These are phyloP conservation scores for Chloroceryle aenea DNA, from an alignment of 2,113 vertebrate genomes.

Conservation along the genomic window DNA sequence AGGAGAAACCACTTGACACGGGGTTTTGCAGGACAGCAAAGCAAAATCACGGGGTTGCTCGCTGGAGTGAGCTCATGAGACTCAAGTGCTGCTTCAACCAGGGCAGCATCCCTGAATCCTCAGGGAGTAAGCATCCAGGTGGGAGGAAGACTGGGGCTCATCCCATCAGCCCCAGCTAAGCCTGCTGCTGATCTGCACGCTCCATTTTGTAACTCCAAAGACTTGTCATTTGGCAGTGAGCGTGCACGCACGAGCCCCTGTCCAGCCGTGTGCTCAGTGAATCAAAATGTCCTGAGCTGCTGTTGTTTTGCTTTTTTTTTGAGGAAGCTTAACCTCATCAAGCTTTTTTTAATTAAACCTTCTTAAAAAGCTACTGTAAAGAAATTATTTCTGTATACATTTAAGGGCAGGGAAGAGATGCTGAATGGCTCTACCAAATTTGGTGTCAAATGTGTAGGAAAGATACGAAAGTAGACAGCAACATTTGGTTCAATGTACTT, in stretches of 20 bases:
- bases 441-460: not conserved
- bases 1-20: not conserved
- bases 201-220: not conserved
- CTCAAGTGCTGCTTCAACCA: not conserved
- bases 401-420: not conserved
- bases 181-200: rapidly evolving
- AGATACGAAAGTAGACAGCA: not conserved
- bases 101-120: not conserved
- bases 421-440: not conserved
- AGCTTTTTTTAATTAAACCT: not conserved
- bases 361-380: not conserved
- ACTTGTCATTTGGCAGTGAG: not conserved
- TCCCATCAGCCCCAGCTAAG: rapidly evolving
- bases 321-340: not conserved
- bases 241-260: not conserved
- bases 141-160: not conserved
- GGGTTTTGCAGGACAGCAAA: not conserved
- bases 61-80: not conserved
- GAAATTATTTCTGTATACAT: not conserved
- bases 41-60: not conserved
- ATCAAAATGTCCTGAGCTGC: not conserved
- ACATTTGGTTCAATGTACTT: not conserved
- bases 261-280: not conserved
- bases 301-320: not conserved
- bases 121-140: not conserved